Conservation (phyloP, 1,140 invertebrate species). For the Panagrolaimus sp. region DNA sequence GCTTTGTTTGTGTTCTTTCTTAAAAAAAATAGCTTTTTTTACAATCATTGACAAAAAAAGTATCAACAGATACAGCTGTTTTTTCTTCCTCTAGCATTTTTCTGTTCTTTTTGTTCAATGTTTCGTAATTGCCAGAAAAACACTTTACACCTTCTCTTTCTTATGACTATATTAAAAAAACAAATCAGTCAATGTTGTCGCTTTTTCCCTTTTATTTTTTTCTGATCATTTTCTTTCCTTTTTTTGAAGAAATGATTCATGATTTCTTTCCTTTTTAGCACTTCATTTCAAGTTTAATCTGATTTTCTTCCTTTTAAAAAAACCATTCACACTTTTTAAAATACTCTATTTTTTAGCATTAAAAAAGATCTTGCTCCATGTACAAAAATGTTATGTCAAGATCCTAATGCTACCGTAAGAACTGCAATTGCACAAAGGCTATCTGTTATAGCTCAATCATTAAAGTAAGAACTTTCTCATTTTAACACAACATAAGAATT, state of each 20-base stretch:
- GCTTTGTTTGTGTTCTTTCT: neutral
- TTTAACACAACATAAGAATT: too few species aligned
- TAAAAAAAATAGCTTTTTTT: neutral
- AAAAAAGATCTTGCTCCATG: constrained; percentile 51
- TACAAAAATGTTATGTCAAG: constrained; percentile 52
- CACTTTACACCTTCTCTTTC: too few species aligned
- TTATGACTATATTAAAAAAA: neutral
- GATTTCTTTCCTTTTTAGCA: neutral
- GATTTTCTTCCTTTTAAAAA: neutral
- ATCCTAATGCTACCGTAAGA: constrained; percentile 48
- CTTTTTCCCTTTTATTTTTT: neutral
- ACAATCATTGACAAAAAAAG: neutral
- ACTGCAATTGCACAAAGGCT: constrained; percentile 51
- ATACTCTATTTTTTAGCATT: constrained; percentile 36
- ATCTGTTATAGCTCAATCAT: constrained; percentile 54
- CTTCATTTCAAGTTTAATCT: constrained; percentile 7
- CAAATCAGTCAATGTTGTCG: neutral
- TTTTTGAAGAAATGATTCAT: neutral
- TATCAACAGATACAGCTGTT: too few species aligned
- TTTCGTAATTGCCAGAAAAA: too few species aligned
- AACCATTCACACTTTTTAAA: neutral
- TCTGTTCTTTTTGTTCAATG: too few species aligned
- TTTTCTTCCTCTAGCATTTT: too few species aligned
- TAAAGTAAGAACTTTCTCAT: constrained; percentile 60
- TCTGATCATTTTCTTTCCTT: neutral